phyloP scores from a whole-genome alignment of 2,113 vertebrate genomes.

The Eurystomus gularis region DNA sequence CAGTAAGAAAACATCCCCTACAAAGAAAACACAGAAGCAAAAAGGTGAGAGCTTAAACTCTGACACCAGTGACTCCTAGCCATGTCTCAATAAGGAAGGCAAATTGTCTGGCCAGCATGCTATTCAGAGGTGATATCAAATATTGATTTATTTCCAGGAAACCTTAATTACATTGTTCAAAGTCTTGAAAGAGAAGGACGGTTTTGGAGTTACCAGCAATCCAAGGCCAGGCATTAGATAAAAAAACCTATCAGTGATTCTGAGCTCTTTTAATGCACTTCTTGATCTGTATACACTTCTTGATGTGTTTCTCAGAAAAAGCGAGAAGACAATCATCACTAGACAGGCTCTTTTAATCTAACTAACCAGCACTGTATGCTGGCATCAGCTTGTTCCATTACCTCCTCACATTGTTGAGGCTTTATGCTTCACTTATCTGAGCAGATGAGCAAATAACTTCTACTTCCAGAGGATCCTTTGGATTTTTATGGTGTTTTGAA shows the following conservation, averaged over 20 bases:
- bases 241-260: constrained; percentile 11
- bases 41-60: neutral
- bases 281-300: neutral
- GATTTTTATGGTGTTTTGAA: constrained; percentile 25
- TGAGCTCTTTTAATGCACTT: constrained; percentile 11
- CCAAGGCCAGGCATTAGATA: neutral
- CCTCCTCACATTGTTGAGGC: neutral
- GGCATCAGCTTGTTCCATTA: constrained; percentile 28
- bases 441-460: constrained; percentile 8
- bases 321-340: neutral
- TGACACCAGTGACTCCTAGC: neutral
- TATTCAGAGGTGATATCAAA: neutral
- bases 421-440: neutral
- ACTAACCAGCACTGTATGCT: neutral
- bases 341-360: constrained; percentile 3
- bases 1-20: neutral
- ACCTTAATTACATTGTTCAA: constrained; percentile 26
- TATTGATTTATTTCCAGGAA: constrained; percentile 54
- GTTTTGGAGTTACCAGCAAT: neutral
- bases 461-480: neutral
- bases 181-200: neutral
- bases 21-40: neutral
- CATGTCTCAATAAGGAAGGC: neutral
- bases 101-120: neutral
- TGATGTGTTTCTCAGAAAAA: neutral